A percentile compares a stretch with the other conserved stretches of the same genome.
Conservation (phyloP, 2,888 invertebrate genomes). For the Philaethria dido region DNA sequence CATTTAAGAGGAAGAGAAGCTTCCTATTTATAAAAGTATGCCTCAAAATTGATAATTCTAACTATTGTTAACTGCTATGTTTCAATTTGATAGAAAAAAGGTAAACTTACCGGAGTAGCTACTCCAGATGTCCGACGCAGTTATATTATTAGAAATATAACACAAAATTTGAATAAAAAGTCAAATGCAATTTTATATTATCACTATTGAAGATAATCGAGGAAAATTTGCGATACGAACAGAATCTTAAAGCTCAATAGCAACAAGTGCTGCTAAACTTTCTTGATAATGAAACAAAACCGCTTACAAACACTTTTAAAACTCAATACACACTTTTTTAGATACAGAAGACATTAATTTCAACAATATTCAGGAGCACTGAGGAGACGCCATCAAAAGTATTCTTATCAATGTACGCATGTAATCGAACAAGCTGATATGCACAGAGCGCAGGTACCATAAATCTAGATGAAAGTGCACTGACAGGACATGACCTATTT, state of each 20-base stretch:
- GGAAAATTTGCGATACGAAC: too few species aligned
- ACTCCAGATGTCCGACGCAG: too few species aligned
- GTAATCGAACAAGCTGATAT: conserved; percentile 10
- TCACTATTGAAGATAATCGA: too few species aligned
- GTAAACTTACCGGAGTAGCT: too few species aligned
- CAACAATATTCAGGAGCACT: background rate
- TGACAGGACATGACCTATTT: background rate
- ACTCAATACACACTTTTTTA: background rate
- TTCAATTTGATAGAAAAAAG: too few species aligned
- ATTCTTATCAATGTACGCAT: conserved; percentile 6
- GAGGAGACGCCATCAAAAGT: background rate
- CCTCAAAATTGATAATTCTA: too few species aligned
- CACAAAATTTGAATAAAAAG: too few species aligned
- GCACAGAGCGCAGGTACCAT: conserved; percentile 8
- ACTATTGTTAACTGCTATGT: too few species aligned
- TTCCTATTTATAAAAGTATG: too few species aligned
- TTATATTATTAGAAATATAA: too few species aligned
- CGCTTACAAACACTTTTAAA: background rate
- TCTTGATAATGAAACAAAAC: background rate
- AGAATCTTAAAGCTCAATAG: background rate
- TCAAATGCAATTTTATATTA: too few species aligned
- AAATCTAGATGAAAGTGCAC: conserved; percentile 13
- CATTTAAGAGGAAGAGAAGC: too few species aligned
- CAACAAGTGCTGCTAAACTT: conserved; percentile 2
- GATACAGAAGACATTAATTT: background rate